phyloP scores from a whole-genome alignment of 2,113 vertebrate species.

The Bufo gargarizans region DNA sequence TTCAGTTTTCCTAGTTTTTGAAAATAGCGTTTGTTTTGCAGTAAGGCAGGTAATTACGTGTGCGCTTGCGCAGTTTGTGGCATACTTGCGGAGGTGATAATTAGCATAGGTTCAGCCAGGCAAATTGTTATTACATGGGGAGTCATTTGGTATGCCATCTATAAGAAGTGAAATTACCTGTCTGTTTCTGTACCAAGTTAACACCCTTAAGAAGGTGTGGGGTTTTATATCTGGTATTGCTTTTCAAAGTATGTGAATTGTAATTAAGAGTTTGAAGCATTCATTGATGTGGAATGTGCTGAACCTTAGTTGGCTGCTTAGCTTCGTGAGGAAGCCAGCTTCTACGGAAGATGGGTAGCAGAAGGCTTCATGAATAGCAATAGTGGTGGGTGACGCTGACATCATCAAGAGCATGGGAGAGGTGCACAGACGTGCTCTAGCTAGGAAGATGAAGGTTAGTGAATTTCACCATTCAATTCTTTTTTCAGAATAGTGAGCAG shows the following conservation, averaged over 20 bases:
- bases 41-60: neutral
- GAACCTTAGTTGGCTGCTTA: neutral
- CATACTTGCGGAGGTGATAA: conserved; percentile 12
- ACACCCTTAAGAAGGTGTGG: conserved; percentile 42
- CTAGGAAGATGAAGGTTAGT: conserved; percentile 41
- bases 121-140: neutral
- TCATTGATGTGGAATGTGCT: neutral
- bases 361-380: neutral
- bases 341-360: neutral
- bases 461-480: neutral
- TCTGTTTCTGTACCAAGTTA: conserved; percentile 24
- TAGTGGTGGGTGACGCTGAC: neutral
- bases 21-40: neutral
- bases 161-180: conserved; percentile 22
- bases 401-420: neutral
- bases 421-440: neutral
- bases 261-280: neutral
- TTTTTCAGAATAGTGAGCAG: neutral
- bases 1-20: neutral
- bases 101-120: neutral
- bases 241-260: conserved; percentile 40
- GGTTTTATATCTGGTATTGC: neutral
- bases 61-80: neutral
- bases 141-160: neutral
- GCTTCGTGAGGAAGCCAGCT: neutral